Conservation (phyloP, 2,888 invertebrate genomes). For the Pterostichus niger region DNA sequence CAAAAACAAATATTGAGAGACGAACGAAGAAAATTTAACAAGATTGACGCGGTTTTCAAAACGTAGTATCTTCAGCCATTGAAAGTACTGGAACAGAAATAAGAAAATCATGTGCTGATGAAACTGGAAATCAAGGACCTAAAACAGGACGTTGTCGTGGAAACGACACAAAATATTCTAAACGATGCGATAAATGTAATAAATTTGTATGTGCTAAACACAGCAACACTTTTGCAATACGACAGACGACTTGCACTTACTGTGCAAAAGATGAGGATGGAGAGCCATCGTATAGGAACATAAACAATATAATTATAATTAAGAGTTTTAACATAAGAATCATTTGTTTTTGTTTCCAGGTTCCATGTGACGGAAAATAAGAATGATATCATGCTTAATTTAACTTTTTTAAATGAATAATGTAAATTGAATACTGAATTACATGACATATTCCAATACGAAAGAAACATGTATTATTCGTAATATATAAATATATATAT, state of each 20-base stretch:
- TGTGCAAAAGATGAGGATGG: constrained; percentile 3
- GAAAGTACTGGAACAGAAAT: constrained; percentile 3
- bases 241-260: constrained; percentile 10
- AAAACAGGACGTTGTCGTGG: constrained; percentile 25
- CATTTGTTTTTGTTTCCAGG: too few relatives aligned
- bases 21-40: background rate
- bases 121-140: background rate
- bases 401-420: too few relatives aligned
- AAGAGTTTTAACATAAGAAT: too few relatives aligned
- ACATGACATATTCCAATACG: too few relatives aligned
- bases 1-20: background rate
- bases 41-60: background rate
- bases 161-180: background rate
- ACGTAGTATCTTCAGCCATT: background rate
- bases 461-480: too few relatives aligned
- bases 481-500: too few relatives aligned
- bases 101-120: background rate
- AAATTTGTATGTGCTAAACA: constrained; percentile 5
- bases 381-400: too few relatives aligned
- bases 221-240: background rate
- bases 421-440: too few relatives aligned
- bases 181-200: constrained; percentile 13
- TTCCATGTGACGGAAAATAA: too few relatives aligned
- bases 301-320: too few relatives aligned
- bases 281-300: too few relatives aligned